phyloP scores from a whole-genome alignment of 2,888 invertebrate genomes.

The Amphimallon solstitiale region DNA sequence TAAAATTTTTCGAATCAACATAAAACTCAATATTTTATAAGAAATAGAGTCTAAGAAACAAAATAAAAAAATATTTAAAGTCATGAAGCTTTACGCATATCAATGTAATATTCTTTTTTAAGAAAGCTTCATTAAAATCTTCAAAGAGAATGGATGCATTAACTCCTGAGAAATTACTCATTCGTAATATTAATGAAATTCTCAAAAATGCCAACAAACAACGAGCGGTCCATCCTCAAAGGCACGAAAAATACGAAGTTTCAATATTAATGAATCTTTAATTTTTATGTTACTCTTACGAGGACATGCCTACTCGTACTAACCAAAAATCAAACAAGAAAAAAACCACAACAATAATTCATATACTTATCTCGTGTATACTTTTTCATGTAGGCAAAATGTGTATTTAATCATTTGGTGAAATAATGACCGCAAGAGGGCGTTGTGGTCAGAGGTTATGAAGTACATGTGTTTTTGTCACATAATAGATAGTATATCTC shows the following conservation, averaged over 20 bases:
- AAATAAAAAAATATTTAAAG: no score
- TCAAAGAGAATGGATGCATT: constrained; percentile 7
- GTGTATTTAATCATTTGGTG: constrained; percentile 43
- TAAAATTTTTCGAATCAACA: no score
- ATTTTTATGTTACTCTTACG: not conserved
- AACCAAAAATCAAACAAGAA: no score
- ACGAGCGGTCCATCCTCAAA: not conserved
- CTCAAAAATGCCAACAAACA: not conserved
- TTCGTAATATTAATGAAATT: constrained; percentile 15
- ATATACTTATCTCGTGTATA: no score
- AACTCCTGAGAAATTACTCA: not conserved
- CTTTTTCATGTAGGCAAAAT: constrained; percentile 17
- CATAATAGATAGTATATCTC: constrained; percentile 63
- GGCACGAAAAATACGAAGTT: constrained; percentile 5
- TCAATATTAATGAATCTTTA: constrained; percentile 20
- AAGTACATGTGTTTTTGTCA: constrained; percentile 64
- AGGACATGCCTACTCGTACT: no score
- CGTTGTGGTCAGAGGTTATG: constrained; percentile 58
- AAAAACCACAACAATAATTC: no score
- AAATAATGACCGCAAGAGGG: constrained; percentile 51
- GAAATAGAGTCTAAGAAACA: no score
- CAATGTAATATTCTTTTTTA: no score
- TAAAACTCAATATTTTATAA: no score
- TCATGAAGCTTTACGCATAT: no score
- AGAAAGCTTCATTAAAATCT: not conserved